Conservation (phyloP, 2,797 vertebrate genomes). For the Caiman crocodilus region DNA sequence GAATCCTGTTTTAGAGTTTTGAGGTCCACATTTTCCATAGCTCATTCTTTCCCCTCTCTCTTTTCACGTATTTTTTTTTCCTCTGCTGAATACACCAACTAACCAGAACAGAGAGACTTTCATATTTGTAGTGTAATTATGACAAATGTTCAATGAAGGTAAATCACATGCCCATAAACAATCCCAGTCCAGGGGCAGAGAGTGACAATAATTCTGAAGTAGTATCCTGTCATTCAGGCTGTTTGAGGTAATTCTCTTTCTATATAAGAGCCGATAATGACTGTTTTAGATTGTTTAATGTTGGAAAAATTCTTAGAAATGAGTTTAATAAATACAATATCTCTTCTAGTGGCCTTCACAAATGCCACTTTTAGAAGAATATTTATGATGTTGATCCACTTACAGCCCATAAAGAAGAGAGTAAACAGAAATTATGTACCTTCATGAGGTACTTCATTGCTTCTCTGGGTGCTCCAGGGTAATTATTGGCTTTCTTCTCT, state of each 20-base stretch:
- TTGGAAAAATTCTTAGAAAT: background rate
- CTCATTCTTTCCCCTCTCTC: background rate
- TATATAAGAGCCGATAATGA: background rate
- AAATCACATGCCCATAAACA: background rate
- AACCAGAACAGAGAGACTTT: background rate
- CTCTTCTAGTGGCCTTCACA: background rate
- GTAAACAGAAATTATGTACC: background rate
- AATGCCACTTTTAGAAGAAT: background rate
- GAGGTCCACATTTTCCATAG: background rate
- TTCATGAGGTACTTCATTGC: background rate
- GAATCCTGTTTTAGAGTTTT: background rate
- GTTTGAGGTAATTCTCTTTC: background rate
- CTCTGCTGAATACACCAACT: background rate
- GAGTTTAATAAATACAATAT: background rate
- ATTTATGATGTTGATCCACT: conserved; percentile 12
- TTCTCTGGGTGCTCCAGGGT: background rate
- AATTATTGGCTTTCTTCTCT: conserved; percentile 18
- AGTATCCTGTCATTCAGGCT: background rate
- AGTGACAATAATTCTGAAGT: background rate
- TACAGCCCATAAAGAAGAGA: background rate
- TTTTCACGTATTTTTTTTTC: background rate
- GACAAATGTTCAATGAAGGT: background rate
- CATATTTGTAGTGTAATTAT: background rate
- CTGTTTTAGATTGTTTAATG: background rate
- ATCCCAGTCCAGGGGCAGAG: background rate